These are phyloP conservation scores for Heliconius melpomene DNA, from an alignment of 1,140 invertebrate genomes.

Conservation along the genomic window DNA sequence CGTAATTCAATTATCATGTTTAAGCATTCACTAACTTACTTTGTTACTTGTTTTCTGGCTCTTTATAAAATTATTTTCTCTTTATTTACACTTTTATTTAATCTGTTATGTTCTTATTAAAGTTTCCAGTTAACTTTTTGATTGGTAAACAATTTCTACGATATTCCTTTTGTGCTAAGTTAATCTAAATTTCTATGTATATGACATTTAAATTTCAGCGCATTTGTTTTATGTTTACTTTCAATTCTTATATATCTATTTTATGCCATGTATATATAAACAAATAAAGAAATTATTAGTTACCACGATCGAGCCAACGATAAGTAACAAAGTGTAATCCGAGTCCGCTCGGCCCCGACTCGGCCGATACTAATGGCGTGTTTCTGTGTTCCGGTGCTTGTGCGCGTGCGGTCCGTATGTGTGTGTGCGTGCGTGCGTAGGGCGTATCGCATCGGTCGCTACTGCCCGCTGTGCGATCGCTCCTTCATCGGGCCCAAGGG, in stretches of 20 bases:
- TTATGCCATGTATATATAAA: neutral
- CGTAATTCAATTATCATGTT: slow-evolving; percentile 47
- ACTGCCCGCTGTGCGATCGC: slow-evolving; percentile 80
- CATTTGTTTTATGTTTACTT: neutral
- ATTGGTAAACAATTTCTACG: neutral
- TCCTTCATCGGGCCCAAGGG: slow-evolving; percentile 81
- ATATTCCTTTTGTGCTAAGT: neutral
- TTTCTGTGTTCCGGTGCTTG: slow-evolving; percentile 79
- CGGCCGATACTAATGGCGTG: slow-evolving; percentile 72
- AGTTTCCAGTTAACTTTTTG: neutral
- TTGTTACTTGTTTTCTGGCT: slow-evolving; percentile 74
- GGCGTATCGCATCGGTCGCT: slow-evolving; percentile 81
- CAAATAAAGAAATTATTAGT: neutral
- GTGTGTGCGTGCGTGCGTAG: slow-evolving; percentile 75
- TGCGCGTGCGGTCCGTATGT: slow-evolving; percentile 70
- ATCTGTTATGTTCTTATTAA: neutral
- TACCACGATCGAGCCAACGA: slow-evolving; percentile 42
- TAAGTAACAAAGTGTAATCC: slow-evolving; percentile 54
- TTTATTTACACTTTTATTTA: slow-evolving; percentile 11
- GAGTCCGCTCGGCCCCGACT: slow-evolving; percentile 39
- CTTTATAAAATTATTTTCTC: slow-evolving; percentile 33
- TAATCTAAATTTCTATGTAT: neutral
- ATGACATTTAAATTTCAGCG: neutral
- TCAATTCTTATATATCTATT: slow-evolving; percentile 1
- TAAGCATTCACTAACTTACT: slow-evolving; percentile 66